A percentile compares a stretch with the other conserved stretches of the same genome.
Evolutionary conservation across 2,113 vertebrate species (phyloP).

Genomic region (Pampusana beccarii): DNA sequence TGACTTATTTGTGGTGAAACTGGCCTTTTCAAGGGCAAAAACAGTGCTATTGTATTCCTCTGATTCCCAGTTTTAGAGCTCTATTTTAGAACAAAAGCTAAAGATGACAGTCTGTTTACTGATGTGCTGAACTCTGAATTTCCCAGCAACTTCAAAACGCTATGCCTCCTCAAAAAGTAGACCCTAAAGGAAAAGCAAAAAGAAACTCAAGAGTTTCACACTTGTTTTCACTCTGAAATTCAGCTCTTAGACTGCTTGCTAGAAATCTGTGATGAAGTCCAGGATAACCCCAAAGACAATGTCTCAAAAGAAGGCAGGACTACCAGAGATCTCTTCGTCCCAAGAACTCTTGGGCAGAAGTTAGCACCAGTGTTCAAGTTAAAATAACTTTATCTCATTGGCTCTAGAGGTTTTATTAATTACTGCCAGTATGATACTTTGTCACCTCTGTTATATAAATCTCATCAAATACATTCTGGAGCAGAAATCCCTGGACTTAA

Average conservation of each 20-base stretch:
- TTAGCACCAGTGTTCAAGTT: not conserved
- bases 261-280: not conserved
- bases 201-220: not conserved
- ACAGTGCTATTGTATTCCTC: not conserved
- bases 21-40: not conserved
- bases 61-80: not conserved
- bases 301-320: not conserved
- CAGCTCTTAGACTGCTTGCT: accelerated
- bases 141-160: not conserved
- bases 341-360: not conserved
- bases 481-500: not conserved
- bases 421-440: not conserved
- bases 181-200: not conserved
- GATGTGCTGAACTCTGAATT: not conserved
- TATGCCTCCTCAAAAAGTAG: not conserved
- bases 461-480: not conserved
- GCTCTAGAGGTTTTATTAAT: not conserved
- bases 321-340: not conserved
- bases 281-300: not conserved
- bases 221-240: not conserved
- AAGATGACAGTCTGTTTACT: not conserved
- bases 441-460: not conserved
- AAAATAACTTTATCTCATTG: not conserved
- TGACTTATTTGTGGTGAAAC: not conserved
- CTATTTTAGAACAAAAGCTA: not conserved